Evolutionary conservation across 2,113 vertebrate species (phyloP).

Genomic region (Ptychochromis oligacanthus): DNA sequence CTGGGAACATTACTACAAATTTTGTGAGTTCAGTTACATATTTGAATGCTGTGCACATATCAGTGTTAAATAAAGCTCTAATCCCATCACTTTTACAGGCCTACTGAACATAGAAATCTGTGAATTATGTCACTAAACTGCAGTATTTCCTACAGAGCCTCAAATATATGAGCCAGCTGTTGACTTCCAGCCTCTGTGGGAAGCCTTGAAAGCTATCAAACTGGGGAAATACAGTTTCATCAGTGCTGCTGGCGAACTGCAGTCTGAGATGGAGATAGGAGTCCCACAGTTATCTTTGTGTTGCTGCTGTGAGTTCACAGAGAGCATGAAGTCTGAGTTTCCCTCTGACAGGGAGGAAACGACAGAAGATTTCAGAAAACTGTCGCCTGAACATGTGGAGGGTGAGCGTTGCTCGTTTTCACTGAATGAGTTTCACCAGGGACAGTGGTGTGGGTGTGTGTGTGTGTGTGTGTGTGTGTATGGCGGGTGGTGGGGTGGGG

Average conservation of each 20-base stretch:
- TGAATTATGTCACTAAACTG: neutral
- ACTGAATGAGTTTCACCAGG: too few relatives aligned
- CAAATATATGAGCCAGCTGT: slow-evolving; percentile 10
- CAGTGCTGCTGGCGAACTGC: neutral
- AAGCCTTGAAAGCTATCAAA: slow-evolving; percentile 52
- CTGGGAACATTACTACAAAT: too few relatives aligned
- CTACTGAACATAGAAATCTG: neutral
- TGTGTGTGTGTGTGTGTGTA: too few relatives aligned
- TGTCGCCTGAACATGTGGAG: slow-evolving; percentile 44
- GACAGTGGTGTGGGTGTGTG: too few relatives aligned
- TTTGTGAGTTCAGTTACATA: too few relatives aligned
- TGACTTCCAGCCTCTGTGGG: slow-evolving; percentile 50
- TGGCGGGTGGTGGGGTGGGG: too few relatives aligned
- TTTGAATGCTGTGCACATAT: too few relatives aligned
- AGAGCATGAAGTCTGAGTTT: slow-evolving; percentile 35
- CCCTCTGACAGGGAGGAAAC: neutral
- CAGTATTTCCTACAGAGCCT: slow-evolving; percentile 67
- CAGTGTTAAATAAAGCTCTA: too few relatives aligned
- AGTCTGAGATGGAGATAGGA: neutral
- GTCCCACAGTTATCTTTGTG: neutral
- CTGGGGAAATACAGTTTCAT: neutral
- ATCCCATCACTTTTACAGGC: neutral
- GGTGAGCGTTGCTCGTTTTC: slow-evolving; percentile 55
- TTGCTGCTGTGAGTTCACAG: slow-evolving; percentile 44
- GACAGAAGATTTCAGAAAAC: slow-evolving; percentile 64